Base-by-base conservation (phyloP, 2,888 invertebrate species). In the Drosophila monieri region DNA sequence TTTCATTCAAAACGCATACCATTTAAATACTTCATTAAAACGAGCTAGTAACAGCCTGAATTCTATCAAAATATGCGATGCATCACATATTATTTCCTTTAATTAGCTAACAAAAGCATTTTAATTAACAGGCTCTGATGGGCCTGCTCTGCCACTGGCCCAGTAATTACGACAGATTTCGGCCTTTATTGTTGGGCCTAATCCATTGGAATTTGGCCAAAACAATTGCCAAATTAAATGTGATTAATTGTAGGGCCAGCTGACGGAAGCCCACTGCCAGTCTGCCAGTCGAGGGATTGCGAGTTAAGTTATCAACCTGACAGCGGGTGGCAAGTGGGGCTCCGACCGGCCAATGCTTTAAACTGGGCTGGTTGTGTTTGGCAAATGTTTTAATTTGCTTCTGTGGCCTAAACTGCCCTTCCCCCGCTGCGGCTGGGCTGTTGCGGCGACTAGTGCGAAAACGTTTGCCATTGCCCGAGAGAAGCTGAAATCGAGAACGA, bases 211-310 rank as follows among this genome's bases (percentile, higher is more conserved):
- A 52, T 46, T 64, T 18, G 23, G 51, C 30, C 43, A 12, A 37
- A 53, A 52, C 53, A 67, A 67, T 67, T 67, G 67, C 59, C 43
- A 59, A 59, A 58, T 59, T 54, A 66, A 68, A 58, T 47, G 57
- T 65, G 66, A 68, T 68, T 65, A 68, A 68, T 68, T 57, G 39
- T 32, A 18, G 37, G 57, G 47, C 57, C 43, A 35, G 3, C 44
- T 32, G 58, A 27, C 43, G 39, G 39, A 47, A 46, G 8, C 27
- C 21, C 4, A 3, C 32, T 12, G 55, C 12, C 32, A 44, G 21
- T 14, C 44, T 18, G 35, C 3, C 9, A 10, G 43, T 12, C 9
- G 15, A 23, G 37, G 37, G 37, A 14, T 30, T 49, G 30, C 10
- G 15, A 30, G 51, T 60, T 46, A 46, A 60, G 62, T 60, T 46